A percentile compares a stretch with the other conserved stretches of the same genome.
Conservation (phyloP, 2,113 vertebrate genomes). For the Erpornis zantholeuca region DNA sequence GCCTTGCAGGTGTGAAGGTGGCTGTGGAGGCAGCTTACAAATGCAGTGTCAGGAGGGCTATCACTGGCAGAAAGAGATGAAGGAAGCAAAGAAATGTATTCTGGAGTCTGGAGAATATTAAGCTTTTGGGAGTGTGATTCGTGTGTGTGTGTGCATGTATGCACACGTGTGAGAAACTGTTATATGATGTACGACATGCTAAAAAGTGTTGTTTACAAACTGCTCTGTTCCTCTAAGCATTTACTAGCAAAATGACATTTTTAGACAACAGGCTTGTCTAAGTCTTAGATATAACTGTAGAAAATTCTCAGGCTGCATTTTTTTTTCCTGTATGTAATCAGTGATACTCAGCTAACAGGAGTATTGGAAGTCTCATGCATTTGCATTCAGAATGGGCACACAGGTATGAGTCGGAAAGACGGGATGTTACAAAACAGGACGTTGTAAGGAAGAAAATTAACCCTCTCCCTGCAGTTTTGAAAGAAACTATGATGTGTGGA, state of each 20-base stretch:
- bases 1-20: not conserved
- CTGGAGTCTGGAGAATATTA: not conserved
- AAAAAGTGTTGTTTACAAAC: not conserved
- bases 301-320: not conserved
- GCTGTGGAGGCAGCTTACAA: not conserved
- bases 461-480: not conserved
- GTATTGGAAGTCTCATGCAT: not conserved
- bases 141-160: not conserved
- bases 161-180: not conserved
- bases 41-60: not conserved
- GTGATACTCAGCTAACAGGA: not conserved
- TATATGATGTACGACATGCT: accelerated
- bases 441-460: conserved; percentile 1
- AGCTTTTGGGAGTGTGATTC: not conserved
- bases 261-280: not conserved
- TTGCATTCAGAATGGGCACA: not conserved
- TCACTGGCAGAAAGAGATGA: not conserved
- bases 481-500: not conserved
- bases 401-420: conserved; percentile 1
- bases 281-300: not conserved
- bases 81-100: not conserved
- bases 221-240: not conserved
- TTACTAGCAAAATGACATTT: not conserved
- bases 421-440: conserved; percentile 42
- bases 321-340: not conserved